phyloP scores from a whole-genome alignment of 2,113 vertebrate genomes.

The Myotis yumanensis region DNA sequence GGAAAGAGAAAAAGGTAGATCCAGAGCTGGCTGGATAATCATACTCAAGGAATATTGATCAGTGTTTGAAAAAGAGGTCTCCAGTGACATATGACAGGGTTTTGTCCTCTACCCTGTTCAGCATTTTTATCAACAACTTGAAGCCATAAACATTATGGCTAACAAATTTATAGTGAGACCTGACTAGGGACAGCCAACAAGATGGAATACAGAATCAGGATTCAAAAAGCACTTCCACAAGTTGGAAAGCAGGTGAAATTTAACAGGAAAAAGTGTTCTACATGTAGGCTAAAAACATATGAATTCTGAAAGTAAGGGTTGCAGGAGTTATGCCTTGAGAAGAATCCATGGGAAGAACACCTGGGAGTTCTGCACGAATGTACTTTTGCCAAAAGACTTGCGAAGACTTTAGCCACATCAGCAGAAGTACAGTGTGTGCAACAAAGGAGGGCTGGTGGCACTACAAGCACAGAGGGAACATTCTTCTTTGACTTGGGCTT shows the following conservation, averaged over 20 bases:
- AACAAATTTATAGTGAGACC: conserved; percentile 8
- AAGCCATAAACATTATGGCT: conserved; percentile 6
- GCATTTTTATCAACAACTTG: conserved; percentile 52
- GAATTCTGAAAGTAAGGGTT: background rate
- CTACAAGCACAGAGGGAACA: background rate
- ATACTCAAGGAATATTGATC: background rate
- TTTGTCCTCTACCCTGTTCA: conserved; percentile 39
- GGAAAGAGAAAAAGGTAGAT: background rate
- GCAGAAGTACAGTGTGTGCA: background rate
- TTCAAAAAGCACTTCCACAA: background rate
- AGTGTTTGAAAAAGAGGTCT: conserved; percentile 40
- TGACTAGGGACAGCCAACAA: background rate
- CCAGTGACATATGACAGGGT: conserved; percentile 20
- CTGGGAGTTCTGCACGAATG: background rate
- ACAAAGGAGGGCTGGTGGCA: background rate
- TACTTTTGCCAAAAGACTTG: conserved; percentile 13
- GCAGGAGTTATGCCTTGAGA: background rate
- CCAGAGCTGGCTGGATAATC: background rate
- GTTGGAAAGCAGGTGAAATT: conserved; percentile 17
- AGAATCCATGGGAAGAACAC: background rate
- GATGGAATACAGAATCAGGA: background rate
- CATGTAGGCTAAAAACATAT: background rate
- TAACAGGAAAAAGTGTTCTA: conserved; percentile 17
- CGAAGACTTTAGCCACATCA: background rate
- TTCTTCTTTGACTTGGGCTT: background rate